Evolutionary conservation across 1,140 invertebrate species (phyloP).

Genomic region (Panagrolaimus sp.): DNA sequence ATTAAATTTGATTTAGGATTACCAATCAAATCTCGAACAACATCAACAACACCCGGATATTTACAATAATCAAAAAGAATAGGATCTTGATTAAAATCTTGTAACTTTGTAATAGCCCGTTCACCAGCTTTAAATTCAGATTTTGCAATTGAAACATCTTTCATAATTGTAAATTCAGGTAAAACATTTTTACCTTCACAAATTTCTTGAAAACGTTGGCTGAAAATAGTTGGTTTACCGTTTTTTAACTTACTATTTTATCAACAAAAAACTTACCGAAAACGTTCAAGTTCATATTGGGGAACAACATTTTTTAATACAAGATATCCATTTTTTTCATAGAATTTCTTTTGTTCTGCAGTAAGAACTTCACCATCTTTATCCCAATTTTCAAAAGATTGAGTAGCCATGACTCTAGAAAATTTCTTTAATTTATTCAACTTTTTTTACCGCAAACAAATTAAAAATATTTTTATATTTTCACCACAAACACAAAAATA

Average conservation of each 20-base stretch:
- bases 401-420: too few relatives aligned
- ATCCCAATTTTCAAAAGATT: slow-evolving; percentile 17
- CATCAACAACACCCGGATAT: slow-evolving; percentile 62
- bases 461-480: too few relatives aligned
- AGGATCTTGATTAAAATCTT: slow-evolving; percentile 70
- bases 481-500: too few relatives aligned
- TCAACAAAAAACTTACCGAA: slow-evolving; percentile 9
- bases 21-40: slow-evolving; percentile 73
- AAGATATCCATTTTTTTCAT: slow-evolving; percentile 74
- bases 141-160: slow-evolving; percentile 67
- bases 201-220: slow-evolving; percentile 67
- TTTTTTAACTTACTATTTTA: background rate
- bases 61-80: slow-evolving; percentile 69
- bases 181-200: slow-evolving; percentile 61
- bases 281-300: slow-evolving; percentile 63
- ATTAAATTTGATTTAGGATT: slow-evolving; percentile 66
- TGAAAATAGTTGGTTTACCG: slow-evolving; percentile 37
- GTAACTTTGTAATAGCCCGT: slow-evolving; percentile 73
- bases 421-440: too few relatives aligned
- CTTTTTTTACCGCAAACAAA: too few relatives aligned
- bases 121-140: slow-evolving; percentile 63
- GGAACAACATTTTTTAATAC: slow-evolving; percentile 67
- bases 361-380: slow-evolving; percentile 51
- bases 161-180: slow-evolving; percentile 67
- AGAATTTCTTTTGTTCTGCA: slow-evolving; percentile 67